A percentile compares a stretch with the other conserved stretches of the same genome.
phyloP scores from a whole-genome alignment of 64 coral and sea anemone species.

The Montipora efflorescens region DNA sequence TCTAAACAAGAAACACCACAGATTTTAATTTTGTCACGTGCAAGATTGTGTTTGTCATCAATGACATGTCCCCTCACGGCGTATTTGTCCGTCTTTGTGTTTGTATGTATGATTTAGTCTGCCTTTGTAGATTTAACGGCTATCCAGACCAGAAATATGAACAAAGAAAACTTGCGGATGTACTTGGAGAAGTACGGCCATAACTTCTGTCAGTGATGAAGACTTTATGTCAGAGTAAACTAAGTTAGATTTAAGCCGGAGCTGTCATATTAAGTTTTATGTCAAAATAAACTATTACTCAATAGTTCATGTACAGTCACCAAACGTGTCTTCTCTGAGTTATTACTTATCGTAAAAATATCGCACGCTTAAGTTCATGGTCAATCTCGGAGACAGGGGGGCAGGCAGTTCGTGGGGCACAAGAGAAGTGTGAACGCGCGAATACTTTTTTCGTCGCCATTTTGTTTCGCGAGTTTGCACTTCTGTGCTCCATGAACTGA shows the following conservation, averaged over 20 bases:
- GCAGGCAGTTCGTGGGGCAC: too few relatives aligned
- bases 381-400: too few relatives aligned
- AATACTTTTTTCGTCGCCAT: too few relatives aligned
- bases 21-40: slow-evolving; percentile 85
- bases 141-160: slow-evolving; percentile 26
- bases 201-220: slow-evolving; percentile 63
- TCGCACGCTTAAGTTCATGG: too few relatives aligned
- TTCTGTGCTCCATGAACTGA: too few relatives aligned
- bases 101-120: slow-evolving; percentile 63
- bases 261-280: slow-evolving; percentile 98
- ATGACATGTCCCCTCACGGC: slow-evolving; percentile 36
- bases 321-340: background rate
- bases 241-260: slow-evolving; percentile 94
- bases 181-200: slow-evolving; percentile 25
- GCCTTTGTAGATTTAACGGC: slow-evolving; percentile 59
- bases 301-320: slow-evolving; percentile 78
- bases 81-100: slow-evolving; percentile 9
- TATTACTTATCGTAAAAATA: background rate
- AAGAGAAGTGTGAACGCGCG: too few relatives aligned
- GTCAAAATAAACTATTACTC: slow-evolving; percentile 99
- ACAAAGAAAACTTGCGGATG: slow-evolving; percentile 30
- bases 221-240: slow-evolving; percentile 73
- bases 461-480: too few relatives aligned
- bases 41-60: slow-evolving; percentile 62
- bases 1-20: slow-evolving; percentile 53